A percentile compares a stretch with the other conserved stretches of the same genome.
phyloP scores from a whole-genome alignment of 2,113 vertebrate species.

The Tautogolabrus adspersus region DNA sequence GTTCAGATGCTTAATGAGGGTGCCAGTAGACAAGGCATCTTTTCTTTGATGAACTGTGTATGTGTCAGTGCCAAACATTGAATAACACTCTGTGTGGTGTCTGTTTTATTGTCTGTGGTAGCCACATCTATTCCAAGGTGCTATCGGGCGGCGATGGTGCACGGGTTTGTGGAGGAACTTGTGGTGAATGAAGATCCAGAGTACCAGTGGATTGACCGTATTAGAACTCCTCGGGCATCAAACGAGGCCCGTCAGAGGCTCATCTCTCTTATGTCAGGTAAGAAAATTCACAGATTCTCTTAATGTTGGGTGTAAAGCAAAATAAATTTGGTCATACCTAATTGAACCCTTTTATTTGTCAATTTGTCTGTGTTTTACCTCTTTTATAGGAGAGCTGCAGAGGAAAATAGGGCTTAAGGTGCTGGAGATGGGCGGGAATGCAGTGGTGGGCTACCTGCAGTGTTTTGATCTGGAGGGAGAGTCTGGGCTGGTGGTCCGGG shows the following conservation, averaged over 20 bases:
- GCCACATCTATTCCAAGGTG: constrained; percentile 95
- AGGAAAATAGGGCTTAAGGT: constrained; percentile 99
- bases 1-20: background rate
- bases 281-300: constrained; percentile 2
- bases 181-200: constrained; percentile 99
- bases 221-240: constrained; percentile 95
- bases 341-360: background rate
- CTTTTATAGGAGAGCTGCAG: constrained; percentile 91
- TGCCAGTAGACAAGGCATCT: too few species aligned
- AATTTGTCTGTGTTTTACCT: constrained; percentile 17
- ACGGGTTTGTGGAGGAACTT: constrained; percentile 98
- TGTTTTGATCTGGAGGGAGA: constrained; percentile 99
- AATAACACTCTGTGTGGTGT: background rate
- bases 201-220: constrained; percentile 99
- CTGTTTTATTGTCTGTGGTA: constrained; percentile 59
- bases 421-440: constrained; percentile 98
- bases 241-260: constrained; percentile 97
- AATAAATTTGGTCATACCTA: background rate
- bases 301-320: background rate
- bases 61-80: background rate
- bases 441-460: constrained; percentile 97
- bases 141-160: constrained; percentile 92
- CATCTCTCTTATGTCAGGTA: constrained; percentile 99
- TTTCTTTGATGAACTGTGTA: too few species aligned
- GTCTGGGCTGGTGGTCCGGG: constrained; percentile 95